Conservation (phyloP, 2,797 vertebrate species). For the Crax fasciolata region DNA sequence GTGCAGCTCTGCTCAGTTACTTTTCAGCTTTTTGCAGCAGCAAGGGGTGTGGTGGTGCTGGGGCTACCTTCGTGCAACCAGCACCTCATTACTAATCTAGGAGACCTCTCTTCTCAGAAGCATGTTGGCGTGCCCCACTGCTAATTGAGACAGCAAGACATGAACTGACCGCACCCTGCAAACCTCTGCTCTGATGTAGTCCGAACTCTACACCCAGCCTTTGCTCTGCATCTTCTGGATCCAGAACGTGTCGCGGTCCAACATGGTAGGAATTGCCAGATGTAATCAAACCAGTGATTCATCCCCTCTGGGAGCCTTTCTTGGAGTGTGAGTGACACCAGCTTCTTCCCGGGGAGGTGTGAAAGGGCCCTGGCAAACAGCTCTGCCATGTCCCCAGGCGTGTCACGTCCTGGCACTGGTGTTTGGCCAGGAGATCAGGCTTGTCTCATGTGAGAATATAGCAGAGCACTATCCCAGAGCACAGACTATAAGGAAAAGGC, state of each 20-base stretch:
- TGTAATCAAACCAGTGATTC: not conserved
- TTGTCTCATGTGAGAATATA: not conserved
- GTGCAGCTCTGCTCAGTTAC: not conserved
- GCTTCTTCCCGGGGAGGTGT: not conserved
- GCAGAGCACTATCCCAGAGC: not conserved
- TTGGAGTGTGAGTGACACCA: not conserved
- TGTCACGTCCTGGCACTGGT: not conserved
- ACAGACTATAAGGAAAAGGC: not conserved
- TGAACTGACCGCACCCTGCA: not conserved
- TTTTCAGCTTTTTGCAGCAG: not conserved
- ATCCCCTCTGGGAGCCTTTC: not conserved
- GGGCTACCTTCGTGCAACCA: not conserved
- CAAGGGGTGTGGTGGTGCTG: not conserved
- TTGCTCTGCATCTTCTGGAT: not conserved
- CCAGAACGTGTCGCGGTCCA: not conserved
- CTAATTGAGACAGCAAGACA: not conserved
- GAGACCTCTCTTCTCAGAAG: not conserved
- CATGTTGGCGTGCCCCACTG: not conserved
- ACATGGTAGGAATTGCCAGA: not conserved
- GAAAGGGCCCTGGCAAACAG: not conserved
- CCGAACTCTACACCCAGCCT: not conserved
- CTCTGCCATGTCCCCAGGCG: not conserved
- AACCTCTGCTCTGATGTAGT: not conserved
- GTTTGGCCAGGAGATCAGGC: conserved; percentile 23
- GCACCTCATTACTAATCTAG: fast-evolving